These are phyloP conservation scores for Sinocyclocheilus maitianheensis DNA, from an alignment of 2,113 vertebrate genomes.

Conservation along the genomic window DNA sequence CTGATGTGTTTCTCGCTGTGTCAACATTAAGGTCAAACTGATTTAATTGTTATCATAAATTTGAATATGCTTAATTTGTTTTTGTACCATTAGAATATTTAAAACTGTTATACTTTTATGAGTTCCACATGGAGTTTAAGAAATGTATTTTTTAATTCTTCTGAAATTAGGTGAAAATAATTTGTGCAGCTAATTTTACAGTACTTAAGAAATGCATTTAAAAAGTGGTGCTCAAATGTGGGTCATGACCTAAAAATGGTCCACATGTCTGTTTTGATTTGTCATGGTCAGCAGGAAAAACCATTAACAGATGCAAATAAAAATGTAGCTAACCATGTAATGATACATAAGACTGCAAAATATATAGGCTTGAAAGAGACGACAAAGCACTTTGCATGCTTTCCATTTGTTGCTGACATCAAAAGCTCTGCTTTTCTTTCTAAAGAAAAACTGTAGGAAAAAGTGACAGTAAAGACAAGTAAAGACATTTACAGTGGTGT, in stretches of 20 bases:
- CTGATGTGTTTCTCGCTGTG: conserved; percentile 9
- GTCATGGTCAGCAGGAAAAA: background rate
- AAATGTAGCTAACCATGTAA: background rate
- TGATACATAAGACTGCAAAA: background rate
- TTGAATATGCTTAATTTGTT: background rate
- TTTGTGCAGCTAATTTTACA: background rate
- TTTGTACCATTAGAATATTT: background rate
- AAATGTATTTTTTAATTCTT: background rate
- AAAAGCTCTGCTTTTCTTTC: background rate
- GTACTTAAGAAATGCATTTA: background rate
- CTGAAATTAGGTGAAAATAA: background rate
- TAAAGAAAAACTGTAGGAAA: background rate
- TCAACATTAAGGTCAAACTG: conserved; percentile 37
- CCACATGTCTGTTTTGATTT: background rate
- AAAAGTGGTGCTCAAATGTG: background rate
- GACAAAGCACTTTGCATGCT: background rate
- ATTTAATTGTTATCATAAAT: conserved; percentile 26
- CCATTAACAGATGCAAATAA: background rate
- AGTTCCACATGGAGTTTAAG: background rate
- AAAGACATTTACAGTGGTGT: too few species aligned
- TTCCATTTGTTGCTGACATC: background rate
- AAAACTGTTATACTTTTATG: background rate
- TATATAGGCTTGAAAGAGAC: background rate
- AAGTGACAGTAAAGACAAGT: background rate
- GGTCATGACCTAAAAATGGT: background rate